Evolutionary conservation across 1,140 invertebrate genomes (phyloP), one percentile per base, ranked within the genome.

Genomic region (Rhopalosiphum maidis): DNA sequence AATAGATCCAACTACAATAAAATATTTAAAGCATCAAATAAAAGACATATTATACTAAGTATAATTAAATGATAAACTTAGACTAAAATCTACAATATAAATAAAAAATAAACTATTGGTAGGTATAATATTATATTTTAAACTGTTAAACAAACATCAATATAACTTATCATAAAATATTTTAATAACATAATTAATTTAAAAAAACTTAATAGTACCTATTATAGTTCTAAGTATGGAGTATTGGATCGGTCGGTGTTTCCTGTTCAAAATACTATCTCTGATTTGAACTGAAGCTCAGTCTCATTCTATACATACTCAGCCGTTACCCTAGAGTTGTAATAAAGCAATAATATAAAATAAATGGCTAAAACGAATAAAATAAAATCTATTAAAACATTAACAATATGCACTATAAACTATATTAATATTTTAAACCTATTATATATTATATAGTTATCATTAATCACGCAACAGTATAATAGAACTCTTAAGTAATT

Each of bases 1-100:
- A 77, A 77, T 77, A 77, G 30, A 9, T 97, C 99, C 94, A 97
- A 97, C 97, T 97, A 95, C 30, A 83, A 0, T 83, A 83, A 83
- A 37, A 83, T 23, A 18, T 82, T 83, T 83, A 37, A 83, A 22
- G 22, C 77, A 37, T 83, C 77, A 83, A 37, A 83, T 83, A 83
- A n/a, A 77, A 18, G 6, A 77, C 30, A 77, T 77, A 15, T 55
- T 7, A 7, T 77, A n/a, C n/a, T 77, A n/a, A n/a, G 30, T 77
- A 30, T 60, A 60, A 60, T 30, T 60, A 77, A 77, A 77, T 18
- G 1, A 77, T 77, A 77, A 18, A 77, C 30, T 77, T 77, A 77
- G 60, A n/a, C 15, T 77, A 77, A 77, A 77, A 77, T 30, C 30
- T 77, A 77, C n/a, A n/a, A n/a, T n/a, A 1, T 21, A 77, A 77